phyloP scores from a whole-genome alignment of 2,888 invertebrate species.

The Tetheella fluctuosa region DNA sequence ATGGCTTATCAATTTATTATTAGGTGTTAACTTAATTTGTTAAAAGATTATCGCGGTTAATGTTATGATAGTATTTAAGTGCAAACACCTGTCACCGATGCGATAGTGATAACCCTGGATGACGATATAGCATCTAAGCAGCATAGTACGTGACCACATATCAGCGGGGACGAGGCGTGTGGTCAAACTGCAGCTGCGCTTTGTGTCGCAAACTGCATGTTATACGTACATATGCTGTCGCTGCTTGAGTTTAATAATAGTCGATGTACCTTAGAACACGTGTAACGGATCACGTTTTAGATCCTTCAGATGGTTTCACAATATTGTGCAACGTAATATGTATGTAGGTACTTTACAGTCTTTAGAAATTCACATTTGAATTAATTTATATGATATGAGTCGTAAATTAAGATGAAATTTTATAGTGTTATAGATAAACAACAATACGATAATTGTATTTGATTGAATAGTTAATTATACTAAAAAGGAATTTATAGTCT shows the following conservation, averaged over 20 bases:
- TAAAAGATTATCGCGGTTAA: conserved; percentile 28
- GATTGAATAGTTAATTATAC: not conserved
- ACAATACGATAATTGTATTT: not conserved
- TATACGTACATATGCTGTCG: conserved; percentile 23
- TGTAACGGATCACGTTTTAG: conserved; percentile 45
- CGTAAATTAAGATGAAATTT: not conserved
- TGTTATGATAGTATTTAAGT: conserved; percentile 31
- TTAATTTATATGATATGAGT: conserved; percentile 8
- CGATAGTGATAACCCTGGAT: conserved; percentile 42
- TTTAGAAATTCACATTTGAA: conserved; percentile 16
- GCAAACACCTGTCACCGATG: conserved; percentile 26
- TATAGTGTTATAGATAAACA: not conserved
- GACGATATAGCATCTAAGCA: conserved; percentile 25
- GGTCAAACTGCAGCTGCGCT: conserved; percentile 66
- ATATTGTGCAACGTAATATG: no score
- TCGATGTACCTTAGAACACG: conserved; percentile 37
- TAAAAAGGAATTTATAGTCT: not conserved
- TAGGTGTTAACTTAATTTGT: conserved; percentile 33
- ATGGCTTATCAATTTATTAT: conserved; percentile 1
- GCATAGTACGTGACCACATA: conserved; percentile 48
- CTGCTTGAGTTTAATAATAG: conserved; percentile 29
- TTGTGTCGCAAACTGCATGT: conserved; percentile 54
- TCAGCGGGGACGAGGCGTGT: conserved; percentile 55
- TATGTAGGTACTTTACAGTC: conserved; percentile 33
- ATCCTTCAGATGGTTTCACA: conserved; percentile 31